These are phyloP conservation scores for Nyctalus aviator DNA, from an alignment of 2,797 vertebrate genomes.

Conservation along the genomic window DNA sequence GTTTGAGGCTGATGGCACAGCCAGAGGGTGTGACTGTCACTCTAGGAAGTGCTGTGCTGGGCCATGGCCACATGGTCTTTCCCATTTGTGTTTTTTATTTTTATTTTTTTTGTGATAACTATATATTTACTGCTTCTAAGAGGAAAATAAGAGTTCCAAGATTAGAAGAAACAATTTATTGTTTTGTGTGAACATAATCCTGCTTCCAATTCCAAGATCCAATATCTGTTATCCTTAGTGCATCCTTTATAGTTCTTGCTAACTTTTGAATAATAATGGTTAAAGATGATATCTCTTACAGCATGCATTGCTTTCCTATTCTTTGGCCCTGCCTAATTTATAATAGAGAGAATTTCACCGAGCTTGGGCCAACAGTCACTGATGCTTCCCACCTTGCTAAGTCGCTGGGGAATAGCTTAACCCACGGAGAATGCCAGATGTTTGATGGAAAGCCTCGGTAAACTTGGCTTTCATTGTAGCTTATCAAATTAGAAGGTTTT, in stretches of 20 bases:
- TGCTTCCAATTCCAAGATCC: constrained; percentile 4
- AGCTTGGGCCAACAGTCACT: neutral
- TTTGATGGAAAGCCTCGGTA: neutral
- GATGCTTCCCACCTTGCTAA: neutral
- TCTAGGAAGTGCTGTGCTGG: neutral
- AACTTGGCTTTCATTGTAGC: neutral
- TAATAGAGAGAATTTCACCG: neutral
- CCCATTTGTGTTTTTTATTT: neutral
- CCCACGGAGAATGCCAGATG: neutral
- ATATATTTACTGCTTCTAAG: neutral
- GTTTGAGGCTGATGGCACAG: neutral
- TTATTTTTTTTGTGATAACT: neutral
- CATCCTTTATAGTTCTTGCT: constrained; percentile 15
- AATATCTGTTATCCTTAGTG: constrained; percentile 19
- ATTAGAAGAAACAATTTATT: neutral
- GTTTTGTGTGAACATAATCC: neutral
- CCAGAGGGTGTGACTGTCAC: no score
- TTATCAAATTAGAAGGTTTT: constrained; percentile 40
- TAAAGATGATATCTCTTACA: neutral
- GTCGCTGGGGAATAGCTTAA: neutral
- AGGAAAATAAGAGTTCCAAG: neutral
- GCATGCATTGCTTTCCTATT: neutral
- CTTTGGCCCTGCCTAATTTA: neutral
- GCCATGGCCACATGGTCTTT: neutral
- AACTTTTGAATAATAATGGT: constrained; percentile 43